A percentile compares a stretch with the other conserved stretches of the same genome.
phyloP scores from a whole-genome alignment of 1,140 invertebrate genomes.

The Anastrepha obliqua region DNA sequence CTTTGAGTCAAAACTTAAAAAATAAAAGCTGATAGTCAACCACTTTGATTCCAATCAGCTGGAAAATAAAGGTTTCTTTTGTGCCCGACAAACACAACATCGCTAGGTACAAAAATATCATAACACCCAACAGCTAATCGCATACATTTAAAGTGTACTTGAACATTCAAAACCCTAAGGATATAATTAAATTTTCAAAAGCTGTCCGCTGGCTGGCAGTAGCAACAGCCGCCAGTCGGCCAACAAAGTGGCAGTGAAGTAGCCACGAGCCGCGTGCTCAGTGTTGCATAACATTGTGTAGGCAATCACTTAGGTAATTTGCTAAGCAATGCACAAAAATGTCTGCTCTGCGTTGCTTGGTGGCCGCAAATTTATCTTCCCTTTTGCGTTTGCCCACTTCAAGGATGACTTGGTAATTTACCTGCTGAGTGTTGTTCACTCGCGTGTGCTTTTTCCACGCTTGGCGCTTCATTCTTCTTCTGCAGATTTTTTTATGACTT shows the following conservation, averaged over 20 bases:
- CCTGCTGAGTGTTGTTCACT: background rate
- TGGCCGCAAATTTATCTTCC: background rate
- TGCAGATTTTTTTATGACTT: background rate
- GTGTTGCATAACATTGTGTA: slow-evolving; percentile 42
- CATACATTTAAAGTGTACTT: background rate
- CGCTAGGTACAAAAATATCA: background rate
- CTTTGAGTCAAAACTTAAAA: background rate
- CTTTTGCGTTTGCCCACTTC: background rate
- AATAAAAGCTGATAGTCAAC: background rate
- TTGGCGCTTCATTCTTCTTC: background rate
- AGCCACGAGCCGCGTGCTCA: slow-evolving; percentile 23
- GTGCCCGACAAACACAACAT: background rate
- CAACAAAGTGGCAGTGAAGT: background rate
- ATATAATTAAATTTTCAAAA: slow-evolving; percentile 74
- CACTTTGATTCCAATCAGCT: background rate
- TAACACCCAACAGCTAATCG: background rate
- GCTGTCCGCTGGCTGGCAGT: slow-evolving; percentile 59
- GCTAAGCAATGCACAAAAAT: slow-evolving; percentile 33
- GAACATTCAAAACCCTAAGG: slow-evolving; percentile 69
- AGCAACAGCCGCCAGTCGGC: background rate
- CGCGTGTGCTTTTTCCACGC: background rate
- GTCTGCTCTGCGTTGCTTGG: background rate
- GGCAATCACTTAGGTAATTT: slow-evolving; percentile 49
- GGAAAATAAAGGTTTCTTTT: background rate
- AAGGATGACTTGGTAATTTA: background rate